These are phyloP conservation scores for Semaprochilodus insignis DNA, from an alignment of 2,797 vertebrate species.

Conservation along the genomic window DNA sequence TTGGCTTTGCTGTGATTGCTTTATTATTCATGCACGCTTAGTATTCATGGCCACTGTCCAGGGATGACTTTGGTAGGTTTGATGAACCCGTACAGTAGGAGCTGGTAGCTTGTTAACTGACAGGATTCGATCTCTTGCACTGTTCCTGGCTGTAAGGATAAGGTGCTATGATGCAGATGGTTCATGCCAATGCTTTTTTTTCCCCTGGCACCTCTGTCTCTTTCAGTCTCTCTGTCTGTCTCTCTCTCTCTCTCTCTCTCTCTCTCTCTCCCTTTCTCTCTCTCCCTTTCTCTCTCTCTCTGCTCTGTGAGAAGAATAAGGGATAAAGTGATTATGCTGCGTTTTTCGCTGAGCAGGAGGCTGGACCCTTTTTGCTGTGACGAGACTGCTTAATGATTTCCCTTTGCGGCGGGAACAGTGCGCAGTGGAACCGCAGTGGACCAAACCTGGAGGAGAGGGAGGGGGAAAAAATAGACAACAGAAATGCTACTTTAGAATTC, in stretches of 20 bases:
- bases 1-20: neutral
- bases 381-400: constrained; percentile 66
- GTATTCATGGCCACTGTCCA: neutral
- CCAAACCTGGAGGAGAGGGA: constrained; percentile 42
- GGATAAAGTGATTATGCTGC: constrained; percentile 63
- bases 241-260: neutral
- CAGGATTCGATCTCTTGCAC: constrained; percentile 22
- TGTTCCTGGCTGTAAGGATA: constrained; percentile 27
- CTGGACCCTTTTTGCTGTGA: constrained; percentile 58
- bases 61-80: neutral
- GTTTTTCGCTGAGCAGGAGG: constrained; percentile 50
- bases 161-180: constrained; percentile 38
- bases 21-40: constrained; percentile 4
- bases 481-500: constrained; percentile 41
- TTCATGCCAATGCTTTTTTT: constrained; percentile 21
- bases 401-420: constrained; percentile 53
- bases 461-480: constrained; percentile 7
- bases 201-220: neutral
- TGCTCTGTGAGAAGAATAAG: constrained; percentile 53
- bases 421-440: constrained; percentile 49
- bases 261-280: constrained; percentile 5
- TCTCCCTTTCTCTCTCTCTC: constrained; percentile 12
- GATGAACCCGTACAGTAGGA: too few species aligned
- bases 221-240: neutral
- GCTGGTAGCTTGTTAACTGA: neutral